Base-by-base conservation (phyloP, 2,113 vertebrate genomes). In the Corythoichthys haematopterus region DNA sequence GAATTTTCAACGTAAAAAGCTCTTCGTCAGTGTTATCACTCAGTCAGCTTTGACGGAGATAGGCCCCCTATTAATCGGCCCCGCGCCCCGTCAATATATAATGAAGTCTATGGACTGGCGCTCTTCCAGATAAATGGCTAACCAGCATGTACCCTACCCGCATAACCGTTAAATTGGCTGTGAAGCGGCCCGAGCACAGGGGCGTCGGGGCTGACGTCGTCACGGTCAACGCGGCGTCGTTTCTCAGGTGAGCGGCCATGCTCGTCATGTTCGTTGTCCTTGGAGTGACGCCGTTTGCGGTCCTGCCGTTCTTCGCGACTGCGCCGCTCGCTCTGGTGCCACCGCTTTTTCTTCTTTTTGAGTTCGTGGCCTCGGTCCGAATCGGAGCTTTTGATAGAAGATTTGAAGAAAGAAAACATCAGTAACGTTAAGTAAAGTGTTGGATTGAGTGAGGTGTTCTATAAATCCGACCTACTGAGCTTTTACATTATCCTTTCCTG, bases 341-440 rank as follows among this genome's bases (percentile, higher is more conserved):
- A 90, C 80, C 91, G 94, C 64, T 94, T 94, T 88, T 94, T 96
- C 72, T 94, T 95, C 82, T 88, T 93, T 84, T 88, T 94, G 64
- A 83, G 53, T 9, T 96, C 92, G 0, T 84, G 77, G 74, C 69
- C 83, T 52, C 80, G 76, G 51, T 82, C 90, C 0, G 90, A 88
- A 48, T 94, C 92, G 2, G 87, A 92, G 80, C 85, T 84, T 70
- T 87, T 89, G 4, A 71, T 68, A 69, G 85, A 79, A 79, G 28
- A 13, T 4, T 4, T n/a, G 6, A 33, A 38, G n/a, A 50, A 14
- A 5, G 14, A 35, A 4, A 11, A 51, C 5, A 51, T 4, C 8
- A 46, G 45, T 11, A 46, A 46, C 9, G 4, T 46, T 46, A 11
- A 46, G 45, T 46, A 7, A 46, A 10, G 9, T 7, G 20, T 28